Conservation (phyloP, 2,797 vertebrate genomes). For the Lacerta agilis region DNA sequence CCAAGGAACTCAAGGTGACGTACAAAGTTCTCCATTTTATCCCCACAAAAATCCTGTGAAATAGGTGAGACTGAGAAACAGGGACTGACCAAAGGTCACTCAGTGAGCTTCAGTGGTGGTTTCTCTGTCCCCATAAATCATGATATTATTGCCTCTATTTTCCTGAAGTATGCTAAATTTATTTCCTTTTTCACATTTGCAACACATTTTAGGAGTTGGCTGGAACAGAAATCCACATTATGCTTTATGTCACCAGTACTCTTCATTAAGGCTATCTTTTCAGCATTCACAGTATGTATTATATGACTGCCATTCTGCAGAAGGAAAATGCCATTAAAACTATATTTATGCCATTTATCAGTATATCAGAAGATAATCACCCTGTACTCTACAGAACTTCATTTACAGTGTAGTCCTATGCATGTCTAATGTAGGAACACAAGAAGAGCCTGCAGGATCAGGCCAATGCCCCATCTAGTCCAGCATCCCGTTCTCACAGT, state of each 20-base stretch:
- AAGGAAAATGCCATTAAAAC: not conserved
- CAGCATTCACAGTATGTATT: not conserved
- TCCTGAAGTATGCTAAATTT: not conserved
- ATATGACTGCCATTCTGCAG: conserved; percentile 8
- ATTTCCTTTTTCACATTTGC: conserved; percentile 2
- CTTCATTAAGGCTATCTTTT: conserved; percentile 38
- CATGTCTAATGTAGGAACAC: no score
- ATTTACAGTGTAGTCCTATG: not conserved
- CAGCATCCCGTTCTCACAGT: no score
- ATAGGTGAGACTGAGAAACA: no score
- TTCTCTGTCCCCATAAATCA: not conserved
- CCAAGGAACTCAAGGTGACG: no score
- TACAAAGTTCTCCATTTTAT: no score
- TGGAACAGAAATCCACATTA: conserved; percentile 19
- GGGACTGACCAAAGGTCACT: no score
- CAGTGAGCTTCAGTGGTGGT: not conserved
- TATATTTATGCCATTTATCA: not conserved
- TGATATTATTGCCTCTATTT: not conserved
- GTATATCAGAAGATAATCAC: not conserved
- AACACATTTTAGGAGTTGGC: conserved; percentile 6
- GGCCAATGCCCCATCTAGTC: no score
- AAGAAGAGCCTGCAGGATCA: no score
- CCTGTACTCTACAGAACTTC: not conserved
- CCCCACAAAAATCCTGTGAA: no score
- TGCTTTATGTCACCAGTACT: conserved; percentile 14